phyloP scores from a whole-genome alignment of 2,888 invertebrate genomes.

The Nemotelus nigrinus region DNA sequence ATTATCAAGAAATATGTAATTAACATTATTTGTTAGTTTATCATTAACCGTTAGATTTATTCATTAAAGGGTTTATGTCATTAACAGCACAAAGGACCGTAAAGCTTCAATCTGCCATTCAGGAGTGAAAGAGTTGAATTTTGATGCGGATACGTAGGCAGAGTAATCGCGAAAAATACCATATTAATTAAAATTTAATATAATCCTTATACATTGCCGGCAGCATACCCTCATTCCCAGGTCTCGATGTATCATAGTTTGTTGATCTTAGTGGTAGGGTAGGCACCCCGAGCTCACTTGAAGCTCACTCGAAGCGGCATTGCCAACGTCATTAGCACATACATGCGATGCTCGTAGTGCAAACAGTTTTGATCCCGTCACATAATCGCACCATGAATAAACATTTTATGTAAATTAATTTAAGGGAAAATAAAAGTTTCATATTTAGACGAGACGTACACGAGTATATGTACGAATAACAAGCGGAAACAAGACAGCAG shows the following conservation, averaged over 20 bases:
- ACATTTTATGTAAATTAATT: slow-evolving; percentile 44
- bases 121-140: no score
- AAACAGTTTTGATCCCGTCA: slow-evolving; percentile 40
- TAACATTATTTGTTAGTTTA: no score
- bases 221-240: not conserved
- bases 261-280: no score
- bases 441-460: slow-evolving; percentile 30
- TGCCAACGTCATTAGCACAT: not conserved
- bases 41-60: no score
- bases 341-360: slow-evolving; percentile 36
- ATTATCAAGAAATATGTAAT: no score
- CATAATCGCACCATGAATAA: slow-evolving; percentile 43
- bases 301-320: not conserved
- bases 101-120: no score
- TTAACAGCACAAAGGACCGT: no score
- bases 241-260: no score
- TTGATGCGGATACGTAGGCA: no score
- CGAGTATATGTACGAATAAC: not conserved
- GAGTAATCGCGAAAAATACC: slow-evolving; percentile 25
- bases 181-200: slow-evolving; percentile 35
- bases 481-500: slow-evolving; percentile 3
- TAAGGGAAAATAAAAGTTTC: slow-evolving; percentile 40
- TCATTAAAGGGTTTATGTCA: no score
- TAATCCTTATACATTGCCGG: not conserved
- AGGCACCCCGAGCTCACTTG: no score